These are phyloP conservation scores for Dendrocincla tyrannina DNA, from an alignment of 2,797 vertebrate genomes.

Conservation along the genomic window DNA sequence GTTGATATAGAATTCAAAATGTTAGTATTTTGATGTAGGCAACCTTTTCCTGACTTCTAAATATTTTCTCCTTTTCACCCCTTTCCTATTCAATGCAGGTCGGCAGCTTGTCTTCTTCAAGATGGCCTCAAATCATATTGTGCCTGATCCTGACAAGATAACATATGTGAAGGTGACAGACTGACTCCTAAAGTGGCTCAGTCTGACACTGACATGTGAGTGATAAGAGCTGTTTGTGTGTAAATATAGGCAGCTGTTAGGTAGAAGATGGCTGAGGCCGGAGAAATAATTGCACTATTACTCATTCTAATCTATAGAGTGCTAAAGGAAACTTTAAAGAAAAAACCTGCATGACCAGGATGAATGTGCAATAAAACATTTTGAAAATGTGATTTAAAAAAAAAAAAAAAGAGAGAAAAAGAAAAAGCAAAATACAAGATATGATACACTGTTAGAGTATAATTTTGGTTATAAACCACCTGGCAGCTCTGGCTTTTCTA, in stretches of 20 bases:
- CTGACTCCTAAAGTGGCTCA: constrained; percentile 61
- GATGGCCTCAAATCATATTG: constrained; percentile 77
- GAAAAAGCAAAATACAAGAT: constrained; percentile 26
- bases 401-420: neutral
- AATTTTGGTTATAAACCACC: constrained; percentile 31
- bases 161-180: constrained; percentile 79
- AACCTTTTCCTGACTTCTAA: neutral
- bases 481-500: constrained; percentile 46
- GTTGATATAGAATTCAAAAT: neutral
- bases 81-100: constrained; percentile 68
- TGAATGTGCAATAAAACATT: constrained; percentile 83
- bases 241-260: constrained; percentile 58
- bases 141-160: constrained; percentile 77
- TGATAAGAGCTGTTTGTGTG: constrained; percentile 54
- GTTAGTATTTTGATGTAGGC: neutral
- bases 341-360: constrained; percentile 73
- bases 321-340: constrained; percentile 59
- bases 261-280: neutral
- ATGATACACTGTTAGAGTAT: constrained; percentile 65
- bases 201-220: neutral
- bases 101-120: constrained; percentile 89
- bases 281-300: constrained; percentile 70
- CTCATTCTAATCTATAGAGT: constrained; percentile 73
- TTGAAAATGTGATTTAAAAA: constrained; percentile 77
- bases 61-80: neutral